Conservation (phyloP, 2,888 invertebrate species). For the Morpho achilles region DNA sequence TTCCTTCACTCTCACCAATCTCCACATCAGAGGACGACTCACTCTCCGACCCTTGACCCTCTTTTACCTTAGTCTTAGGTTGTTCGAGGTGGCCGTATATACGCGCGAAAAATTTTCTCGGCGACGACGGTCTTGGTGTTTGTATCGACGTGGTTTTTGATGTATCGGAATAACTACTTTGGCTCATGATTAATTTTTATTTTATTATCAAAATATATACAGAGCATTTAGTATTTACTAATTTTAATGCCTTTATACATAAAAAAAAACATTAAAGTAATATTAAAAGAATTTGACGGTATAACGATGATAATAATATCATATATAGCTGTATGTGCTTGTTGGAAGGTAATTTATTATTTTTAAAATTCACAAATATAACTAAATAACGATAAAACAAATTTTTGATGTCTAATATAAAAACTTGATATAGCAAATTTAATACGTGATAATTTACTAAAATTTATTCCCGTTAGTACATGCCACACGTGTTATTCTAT, state of each 20-base stretch:
- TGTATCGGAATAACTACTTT: conserved; percentile 36
- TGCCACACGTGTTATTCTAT: conserved; percentile 44
- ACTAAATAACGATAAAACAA: background rate
- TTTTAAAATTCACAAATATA: conserved; percentile 5
- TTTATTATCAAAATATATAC: too few relatives aligned
- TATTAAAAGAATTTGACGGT: too few relatives aligned
- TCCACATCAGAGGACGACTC: conserved; percentile 73
- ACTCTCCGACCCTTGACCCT: conserved; percentile 45
- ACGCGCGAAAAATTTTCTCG: conserved; percentile 88
- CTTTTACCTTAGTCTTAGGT: conserved; percentile 36
- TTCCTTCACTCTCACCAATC: conserved; percentile 46
- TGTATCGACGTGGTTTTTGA: conserved; percentile 42
- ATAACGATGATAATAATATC: too few relatives aligned
- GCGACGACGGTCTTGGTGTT: conserved; percentile 83
- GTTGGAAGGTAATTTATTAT: background rate
- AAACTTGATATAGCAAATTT: background rate
- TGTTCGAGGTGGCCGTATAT: conserved; percentile 88
- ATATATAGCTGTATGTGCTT: too few relatives aligned
- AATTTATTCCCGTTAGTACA: conserved; percentile 1
- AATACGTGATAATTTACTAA: conserved; percentile 3
- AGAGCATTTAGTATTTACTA: too few relatives aligned
- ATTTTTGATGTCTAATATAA: too few relatives aligned
- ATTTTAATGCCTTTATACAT: too few relatives aligned
- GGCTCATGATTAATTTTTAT: conserved; percentile 35
- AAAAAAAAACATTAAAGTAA: too few relatives aligned